Base-by-base conservation (phyloP, 2,888 invertebrate genomes). In the Ectropis crepuscularia region DNA sequence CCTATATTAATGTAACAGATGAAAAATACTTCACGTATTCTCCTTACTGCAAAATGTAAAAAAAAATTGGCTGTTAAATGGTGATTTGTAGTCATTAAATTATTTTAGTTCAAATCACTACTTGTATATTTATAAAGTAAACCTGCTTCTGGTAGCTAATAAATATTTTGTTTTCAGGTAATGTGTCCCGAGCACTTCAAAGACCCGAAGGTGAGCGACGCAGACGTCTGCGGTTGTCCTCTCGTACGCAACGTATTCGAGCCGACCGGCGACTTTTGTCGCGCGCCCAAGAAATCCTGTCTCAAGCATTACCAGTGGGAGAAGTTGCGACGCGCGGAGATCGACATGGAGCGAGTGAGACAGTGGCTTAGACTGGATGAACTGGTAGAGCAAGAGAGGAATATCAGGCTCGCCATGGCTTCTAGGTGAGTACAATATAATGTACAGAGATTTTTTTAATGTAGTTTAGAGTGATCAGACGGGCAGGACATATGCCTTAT, bases 121-220 rank as follows among this genome's bases (percentile, higher is more conserved):
- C 16, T 2, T 28, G 16, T 28, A 28, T 28, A 2, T 28, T 28
- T 28, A 2, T 28, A 28, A 28, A 28, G 16, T 28, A 28, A 28
- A 28, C 16, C 16, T 2, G 16, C 16, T 28, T 28, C 16, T 28
- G 16, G 4, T 28, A 28, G 16, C 16, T 45, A 8, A 6, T n/a
- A n/a, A 8, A 45, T 11, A n/a, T 7, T 45, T 28, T 38, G 36
- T 36, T 45, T 53, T 9, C 74, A 93, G 93, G 93, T 99, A 0
- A 94, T 99, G 72, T 99, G 99, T 81, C 99, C 99, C 0, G 99
- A 99, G 80, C 99, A 99, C 86, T 97, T 97, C 77, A 99, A 99
- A 85, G 98, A 98, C 77, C 96, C 97, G 0, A 98, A 98, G 90
- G 95, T 97, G n/a, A 94, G 93, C 48, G 97, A 97, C 73, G 94